Base-by-base conservation (phyloP, 2,888 invertebrate species). In the Prosopocoilus inquinatus region DNA sequence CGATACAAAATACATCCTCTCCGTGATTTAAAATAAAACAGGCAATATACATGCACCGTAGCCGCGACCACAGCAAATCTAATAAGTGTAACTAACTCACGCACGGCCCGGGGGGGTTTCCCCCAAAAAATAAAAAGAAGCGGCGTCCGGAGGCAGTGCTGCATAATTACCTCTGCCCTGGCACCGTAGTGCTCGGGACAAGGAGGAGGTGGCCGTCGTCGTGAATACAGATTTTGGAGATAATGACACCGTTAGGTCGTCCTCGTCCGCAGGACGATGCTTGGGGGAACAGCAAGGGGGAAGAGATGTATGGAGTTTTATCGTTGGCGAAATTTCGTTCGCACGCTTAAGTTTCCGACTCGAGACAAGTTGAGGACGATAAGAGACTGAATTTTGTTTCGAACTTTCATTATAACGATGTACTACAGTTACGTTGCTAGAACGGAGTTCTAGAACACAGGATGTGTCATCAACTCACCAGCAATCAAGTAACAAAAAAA, bases 1-100 rank as follows among this genome's bases (percentile, higher is more conserved):
- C 5, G 2, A 28, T 28, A 28, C 20, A 28, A 28, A 5, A 28
- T 28, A 28, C 20, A 28, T 28, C 20, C 20, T 28, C 12, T 9
- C 11, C 43, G 12, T 38, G 52, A 53, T 53, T 48, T 48, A 53
- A 48, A 53, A 53, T 53, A 53, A 53, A 53, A 43, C 44, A 48
- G 53, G 47, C 43, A 53, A 53, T 53, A 53, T 53, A 53, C 48
- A 53, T 48, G 53, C 53, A 48, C 35, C 47, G 48, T 34, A 34
- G 47, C 53, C 53, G 47, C 33, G 53, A 48, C 39, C 43, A 41
- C 43, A 3, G 5, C 20, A 48, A 53, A 53, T 53, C 53, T 53
- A 53, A 53, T 53, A 53, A 53, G 53, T 48, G 48, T 41, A 53
- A 53, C 53, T 53, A 53, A 48, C 41, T 53, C 44, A 35, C 47